Base-by-base conservation (phyloP, 1,140 invertebrate genomes). In the Meloidogyne hapla region DNA sequence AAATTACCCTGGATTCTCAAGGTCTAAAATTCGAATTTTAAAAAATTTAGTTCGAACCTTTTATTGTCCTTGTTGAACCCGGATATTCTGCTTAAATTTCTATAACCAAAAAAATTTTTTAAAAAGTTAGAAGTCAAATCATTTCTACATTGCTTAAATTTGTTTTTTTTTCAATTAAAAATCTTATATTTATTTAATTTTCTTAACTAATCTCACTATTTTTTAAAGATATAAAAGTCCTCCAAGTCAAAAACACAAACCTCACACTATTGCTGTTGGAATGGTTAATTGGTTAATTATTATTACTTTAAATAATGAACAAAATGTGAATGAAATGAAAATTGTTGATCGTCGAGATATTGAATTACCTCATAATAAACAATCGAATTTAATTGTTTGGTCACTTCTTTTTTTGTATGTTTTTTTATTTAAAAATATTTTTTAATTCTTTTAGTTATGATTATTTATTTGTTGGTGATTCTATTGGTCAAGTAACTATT, bases 401-500 rank as follows among this genome's bases (percentile, higher is more conserved):
- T 83, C 77, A 23, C 45, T 80, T 28, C 15, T 81, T 21, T 81
- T 81, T 69, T 38, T 80, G 80, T 81, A 77, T 70, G 77, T 74
- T 65, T 63, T 56, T 12, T 23, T 40, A 64, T 23, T 10, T 2
- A 3, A 33, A n/a, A n/a, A n/a, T n/a, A n/a, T n/a, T 38, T 23
- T 63, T 40, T 8, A 40, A 74, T 75, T 28, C 69, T 70, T 82
- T 83, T 64, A 82, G 80, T 8, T 48, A 82, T 38, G 69, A 78
- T 25, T 61, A 45, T 66, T 70, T 82, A n/a, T 83, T 82, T 48
- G 84, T 45, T 26, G 81, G 81, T 15, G 81, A 82, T 70, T 81
- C 81, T 15, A 21, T 38, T 6, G 81, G 81, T 13, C 70, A 77
- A 38, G 68, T 84, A 13, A 78, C 66, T 15, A 71, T 82, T 75